Conservation (phyloP, 2,888 invertebrate species). For the Disparrhopalites patrizii region DNA sequence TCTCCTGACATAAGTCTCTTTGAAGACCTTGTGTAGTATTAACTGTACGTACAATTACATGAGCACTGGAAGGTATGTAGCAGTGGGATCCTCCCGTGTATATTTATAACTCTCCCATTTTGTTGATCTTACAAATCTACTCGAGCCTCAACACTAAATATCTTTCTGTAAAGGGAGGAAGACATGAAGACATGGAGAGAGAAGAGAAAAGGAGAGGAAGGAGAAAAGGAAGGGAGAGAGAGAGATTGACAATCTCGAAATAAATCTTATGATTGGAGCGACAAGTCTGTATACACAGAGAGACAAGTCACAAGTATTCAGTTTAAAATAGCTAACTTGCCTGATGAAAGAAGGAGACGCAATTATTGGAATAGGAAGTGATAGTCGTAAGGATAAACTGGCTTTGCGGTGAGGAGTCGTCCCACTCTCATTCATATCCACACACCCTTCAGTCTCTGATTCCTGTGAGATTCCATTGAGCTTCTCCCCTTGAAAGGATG, state of each 20-base stretch:
- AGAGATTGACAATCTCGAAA: constrained; percentile 6
- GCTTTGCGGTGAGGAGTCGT: constrained; percentile 27
- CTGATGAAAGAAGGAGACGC: constrained; percentile 37
- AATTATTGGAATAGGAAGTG: constrained; percentile 37
- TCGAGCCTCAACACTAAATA: background rate
- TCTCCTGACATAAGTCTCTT: background rate
- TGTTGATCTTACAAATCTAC: no score
- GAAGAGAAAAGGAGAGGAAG: no score
- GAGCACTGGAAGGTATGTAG: background rate
- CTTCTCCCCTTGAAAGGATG: constrained; percentile 4
- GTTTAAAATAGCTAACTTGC: constrained; percentile 24
- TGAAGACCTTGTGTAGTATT: constrained; percentile 16
- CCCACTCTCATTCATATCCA: constrained; percentile 14
- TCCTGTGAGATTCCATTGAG: constrained; percentile 18
- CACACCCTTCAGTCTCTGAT: constrained; percentile 20
- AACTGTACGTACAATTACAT: background rate
- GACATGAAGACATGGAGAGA: no score
- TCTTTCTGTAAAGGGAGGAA: no score
- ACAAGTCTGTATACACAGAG: background rate
- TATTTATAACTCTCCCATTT: background rate
- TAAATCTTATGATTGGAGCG: background rate
- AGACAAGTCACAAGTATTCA: no score
- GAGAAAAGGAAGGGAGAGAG: no score
- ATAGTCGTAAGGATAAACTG: constrained; percentile 32
- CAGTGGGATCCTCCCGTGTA: background rate